A percentile compares a stretch with the other conserved stretches of the same genome.
phyloP scores from a whole-genome alignment of 2,113 vertebrate species.

The Podarcis muralis region DNA sequence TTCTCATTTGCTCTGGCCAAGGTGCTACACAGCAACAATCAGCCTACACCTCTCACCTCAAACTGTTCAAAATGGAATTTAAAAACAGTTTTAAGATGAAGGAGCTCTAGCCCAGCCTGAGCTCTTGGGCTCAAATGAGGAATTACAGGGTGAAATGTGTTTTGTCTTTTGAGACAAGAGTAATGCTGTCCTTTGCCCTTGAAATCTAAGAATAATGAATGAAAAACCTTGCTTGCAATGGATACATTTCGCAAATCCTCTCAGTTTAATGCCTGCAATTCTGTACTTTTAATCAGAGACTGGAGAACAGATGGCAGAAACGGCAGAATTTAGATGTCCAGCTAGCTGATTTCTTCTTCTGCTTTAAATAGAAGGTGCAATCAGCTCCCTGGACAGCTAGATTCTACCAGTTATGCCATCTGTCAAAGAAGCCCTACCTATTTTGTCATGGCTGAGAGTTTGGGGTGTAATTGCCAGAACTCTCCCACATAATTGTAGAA shows the following conservation, averaged over 20 bases:
- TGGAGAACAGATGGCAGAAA: slow-evolving; percentile 27
- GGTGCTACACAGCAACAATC: slow-evolving; percentile 1
- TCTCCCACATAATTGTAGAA: not conserved
- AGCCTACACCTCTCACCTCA: slow-evolving; percentile 7
- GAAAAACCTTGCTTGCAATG: slow-evolving; percentile 35
- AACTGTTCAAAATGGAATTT: slow-evolving; percentile 20
- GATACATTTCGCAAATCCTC: slow-evolving; percentile 33
- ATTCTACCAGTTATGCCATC: not conserved
- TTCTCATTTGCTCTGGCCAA: slow-evolving; percentile 16
- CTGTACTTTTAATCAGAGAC: slow-evolving; percentile 32
- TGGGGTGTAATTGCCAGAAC: not conserved
- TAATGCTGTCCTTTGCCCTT: not conserved
- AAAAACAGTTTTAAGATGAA: not conserved
- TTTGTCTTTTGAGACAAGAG: not conserved
- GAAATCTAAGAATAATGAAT: slow-evolving; percentile 21
- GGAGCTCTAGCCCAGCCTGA: not conserved
- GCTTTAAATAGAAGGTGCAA: slow-evolving; percentile 37
- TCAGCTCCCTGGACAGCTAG: not conserved
- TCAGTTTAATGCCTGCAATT: slow-evolving; percentile 28
- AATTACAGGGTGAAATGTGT: not conserved
- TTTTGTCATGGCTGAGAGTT: slow-evolving; percentile 14
- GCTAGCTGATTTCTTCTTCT: not conserved
- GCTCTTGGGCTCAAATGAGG: not conserved
- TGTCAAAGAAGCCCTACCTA: not conserved
- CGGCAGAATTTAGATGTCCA: not conserved